Percentiles rank a stretch among this genome's conserved stretches.
Conservation (phyloP, 1,140 invertebrate genomes). For the Pinna nobilis region DNA sequence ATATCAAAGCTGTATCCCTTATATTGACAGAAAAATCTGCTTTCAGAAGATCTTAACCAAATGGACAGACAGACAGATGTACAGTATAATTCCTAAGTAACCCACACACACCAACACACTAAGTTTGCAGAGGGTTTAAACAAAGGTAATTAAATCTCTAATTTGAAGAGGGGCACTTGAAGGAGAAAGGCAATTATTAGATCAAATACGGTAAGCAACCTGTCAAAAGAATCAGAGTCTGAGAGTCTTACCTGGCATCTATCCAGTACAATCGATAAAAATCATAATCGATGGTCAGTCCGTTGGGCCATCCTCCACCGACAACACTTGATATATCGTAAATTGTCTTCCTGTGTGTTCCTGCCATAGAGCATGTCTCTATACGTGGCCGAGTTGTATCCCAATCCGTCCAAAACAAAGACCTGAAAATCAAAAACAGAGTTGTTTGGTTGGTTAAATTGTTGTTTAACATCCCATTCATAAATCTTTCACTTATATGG, state of each 20-base stretch:
- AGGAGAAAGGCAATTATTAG: background rate
- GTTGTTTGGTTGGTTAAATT: background rate
- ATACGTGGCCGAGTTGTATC: constrained; percentile 79
- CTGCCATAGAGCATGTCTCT: constrained; percentile 79
- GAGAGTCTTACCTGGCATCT: constrained; percentile 78
- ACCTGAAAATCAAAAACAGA: constrained; percentile 69
- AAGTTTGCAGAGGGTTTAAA: too few species aligned
- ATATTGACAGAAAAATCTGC: too few species aligned
- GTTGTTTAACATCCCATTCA: background rate
- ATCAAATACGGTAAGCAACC: too few species aligned
- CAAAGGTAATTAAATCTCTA: too few species aligned
- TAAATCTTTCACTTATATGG: background rate
- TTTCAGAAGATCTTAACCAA: too few species aligned
- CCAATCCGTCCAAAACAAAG: constrained; percentile 94
- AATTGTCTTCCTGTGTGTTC: constrained; percentile 75
- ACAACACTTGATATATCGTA: constrained; percentile 73
- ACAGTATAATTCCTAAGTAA: too few species aligned
- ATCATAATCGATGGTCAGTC: constrained; percentile 81
- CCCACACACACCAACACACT: too few species aligned
- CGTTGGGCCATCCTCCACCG: constrained; percentile 83
- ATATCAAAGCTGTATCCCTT: too few species aligned
- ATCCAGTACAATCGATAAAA: constrained; percentile 81
- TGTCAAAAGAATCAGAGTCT: too few species aligned
- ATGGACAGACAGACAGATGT: too few species aligned
- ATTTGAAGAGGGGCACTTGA: background rate